These are phyloP conservation scores for Osmoderma eremita DNA, from an alignment of 2,888 invertebrate genomes.

Conservation along the genomic window DNA sequence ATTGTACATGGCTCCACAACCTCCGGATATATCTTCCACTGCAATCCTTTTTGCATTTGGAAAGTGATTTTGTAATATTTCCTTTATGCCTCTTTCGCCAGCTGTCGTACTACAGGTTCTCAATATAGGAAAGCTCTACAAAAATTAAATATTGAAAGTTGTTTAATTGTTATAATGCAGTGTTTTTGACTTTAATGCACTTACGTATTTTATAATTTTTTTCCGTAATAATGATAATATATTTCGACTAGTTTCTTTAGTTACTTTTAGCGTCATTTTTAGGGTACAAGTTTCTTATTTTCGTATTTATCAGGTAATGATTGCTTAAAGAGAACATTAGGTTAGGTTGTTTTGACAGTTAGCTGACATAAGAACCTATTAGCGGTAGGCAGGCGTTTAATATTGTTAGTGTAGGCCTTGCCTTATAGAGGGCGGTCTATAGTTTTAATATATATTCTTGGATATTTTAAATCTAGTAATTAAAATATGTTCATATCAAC, in stretches of 20 bases:
- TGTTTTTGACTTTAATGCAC: background rate
- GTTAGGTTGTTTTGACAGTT: no score
- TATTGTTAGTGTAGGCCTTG: no score
- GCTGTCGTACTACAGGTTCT: background rate
- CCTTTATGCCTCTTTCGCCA: conserved; percentile 58
- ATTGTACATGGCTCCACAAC: conserved; percentile 86
- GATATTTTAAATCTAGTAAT: no score
- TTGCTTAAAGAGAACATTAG: no score
- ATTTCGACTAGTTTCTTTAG: background rate
- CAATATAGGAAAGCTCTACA: background rate
- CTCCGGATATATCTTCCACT: conserved; percentile 80
- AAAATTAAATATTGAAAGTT: background rate
- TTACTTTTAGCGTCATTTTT: background rate
- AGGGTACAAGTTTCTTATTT: no score
- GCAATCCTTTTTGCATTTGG: conserved; percentile 73
- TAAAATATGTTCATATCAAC: no score
- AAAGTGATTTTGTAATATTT: conserved; percentile 64
- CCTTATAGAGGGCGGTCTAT: no score
- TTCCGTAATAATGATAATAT: background rate
- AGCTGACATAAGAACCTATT: no score
- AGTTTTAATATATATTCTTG: no score
- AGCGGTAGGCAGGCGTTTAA: no score
- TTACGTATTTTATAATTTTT: background rate
- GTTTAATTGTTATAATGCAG: no score
- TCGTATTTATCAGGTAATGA: no score